phyloP scores from a whole-genome alignment of 23 tunicate species.

The Diplosoma virens region DNA sequence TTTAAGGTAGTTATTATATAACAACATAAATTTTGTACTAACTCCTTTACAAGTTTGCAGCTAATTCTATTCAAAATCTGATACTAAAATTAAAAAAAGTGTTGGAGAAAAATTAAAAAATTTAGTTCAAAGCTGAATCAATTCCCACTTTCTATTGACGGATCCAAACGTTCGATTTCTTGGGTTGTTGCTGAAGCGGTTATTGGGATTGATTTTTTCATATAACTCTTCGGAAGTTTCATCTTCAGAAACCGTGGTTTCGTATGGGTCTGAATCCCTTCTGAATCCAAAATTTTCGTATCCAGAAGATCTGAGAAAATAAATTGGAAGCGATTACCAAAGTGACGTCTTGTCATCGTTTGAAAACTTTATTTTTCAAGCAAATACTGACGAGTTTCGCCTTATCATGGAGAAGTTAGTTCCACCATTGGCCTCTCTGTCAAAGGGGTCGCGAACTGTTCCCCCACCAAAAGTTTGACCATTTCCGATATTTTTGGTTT shows the following conservation, averaged over 20 bases:
- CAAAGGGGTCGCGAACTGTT: conserved; percentile 6
- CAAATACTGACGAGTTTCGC: conserved; percentile 2
- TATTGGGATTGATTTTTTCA: conserved; percentile 4
- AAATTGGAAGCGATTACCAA: too few relatives aligned
- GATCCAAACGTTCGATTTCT: conserved; percentile 1
- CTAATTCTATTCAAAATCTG: too few relatives aligned
- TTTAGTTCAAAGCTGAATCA: too few relatives aligned
- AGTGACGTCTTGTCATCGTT: too few relatives aligned
- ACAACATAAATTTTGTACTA: too few relatives aligned
- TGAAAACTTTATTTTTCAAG: too few relatives aligned
- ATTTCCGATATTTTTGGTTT: not conserved
- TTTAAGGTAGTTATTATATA: too few relatives aligned
- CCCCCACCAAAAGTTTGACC: not conserved
- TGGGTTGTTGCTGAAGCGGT: conserved; percentile 4
- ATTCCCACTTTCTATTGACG: conserved; percentile 5
- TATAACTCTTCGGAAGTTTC: not conserved
- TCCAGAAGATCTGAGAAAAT: too few relatives aligned
- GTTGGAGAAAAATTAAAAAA: too few relatives aligned
- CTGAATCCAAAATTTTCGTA: not conserved
- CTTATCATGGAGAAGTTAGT: not conserved
- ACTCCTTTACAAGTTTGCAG: too few relatives aligned
- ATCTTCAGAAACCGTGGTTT: not conserved
- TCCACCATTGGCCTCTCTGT: conserved; percentile 1
- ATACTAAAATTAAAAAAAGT: too few relatives aligned
- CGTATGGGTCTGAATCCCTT: not conserved